Base-by-base conservation (phyloP, 2,797 vertebrate genomes). In the Eupleurogrammus muticus region DNA sequence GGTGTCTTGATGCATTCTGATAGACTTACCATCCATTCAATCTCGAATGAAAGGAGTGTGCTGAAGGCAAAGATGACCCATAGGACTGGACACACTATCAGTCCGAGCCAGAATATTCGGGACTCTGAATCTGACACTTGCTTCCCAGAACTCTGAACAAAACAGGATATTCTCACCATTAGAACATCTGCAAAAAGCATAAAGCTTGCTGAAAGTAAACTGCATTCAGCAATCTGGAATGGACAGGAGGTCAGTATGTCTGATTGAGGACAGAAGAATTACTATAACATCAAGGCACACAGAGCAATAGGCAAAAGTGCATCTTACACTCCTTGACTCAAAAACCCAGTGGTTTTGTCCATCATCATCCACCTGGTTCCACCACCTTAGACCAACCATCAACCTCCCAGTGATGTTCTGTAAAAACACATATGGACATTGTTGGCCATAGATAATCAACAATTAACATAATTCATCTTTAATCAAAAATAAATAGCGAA, bases 341-440 rank as follows among this genome's bases (percentile, higher is more conserved):
- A 97, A 99, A 42, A 98, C 91, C 97, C 97, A 99, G 52, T 96
- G 96, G 75, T 96, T 98, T 49, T 92, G 95, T 1, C 97, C 97
- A n/a, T 99, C 96, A 12, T 99, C 96, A 54, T 99, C 97, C 73
- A 99, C 95, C 83, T 97, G 97, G 92, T 99, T 99, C 97, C 97
- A 99, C 97, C 97, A 99, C 28, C 97, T 91, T 2, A 98, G 91
- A 17, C 97, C 97, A 2, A 99, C 97, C 96, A 99, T 94, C 75
- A 99, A 79, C 21, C 97, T 91, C 4, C 97, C 97, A 0, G 95
- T 97, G 85, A 99, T 94, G 69, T 99, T 99, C 98, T 99, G 84
- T 1, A 54, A 44, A 44, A 44, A 44, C 8, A 17, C 6, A 8
- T 7, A 40, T 14, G 38, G 38, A 42, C 1, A 24, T 19, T 14